Evolutionary conservation across 2,113 vertebrate genomes (phyloP).

Genomic region (Hemibagrus wyckioides): DNA sequence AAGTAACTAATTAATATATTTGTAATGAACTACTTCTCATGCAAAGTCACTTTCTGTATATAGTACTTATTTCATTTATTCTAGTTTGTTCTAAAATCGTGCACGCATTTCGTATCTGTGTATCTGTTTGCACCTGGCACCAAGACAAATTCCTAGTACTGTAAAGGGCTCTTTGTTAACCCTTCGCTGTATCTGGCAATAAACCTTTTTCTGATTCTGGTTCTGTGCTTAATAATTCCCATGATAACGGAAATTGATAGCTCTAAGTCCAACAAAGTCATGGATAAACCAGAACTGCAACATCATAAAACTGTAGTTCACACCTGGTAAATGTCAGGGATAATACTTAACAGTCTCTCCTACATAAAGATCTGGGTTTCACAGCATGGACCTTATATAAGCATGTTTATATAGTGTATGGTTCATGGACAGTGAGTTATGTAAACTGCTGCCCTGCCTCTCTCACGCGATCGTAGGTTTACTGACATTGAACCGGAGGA

Average conservation of each 20-base stretch:
- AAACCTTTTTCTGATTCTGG: too few species aligned
- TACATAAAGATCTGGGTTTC: neutral
- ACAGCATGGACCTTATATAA: slow-evolving; percentile 2
- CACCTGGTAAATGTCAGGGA: neutral
- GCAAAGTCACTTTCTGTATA: too few species aligned
- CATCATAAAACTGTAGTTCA: too few species aligned
- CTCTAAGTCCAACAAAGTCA: neutral
- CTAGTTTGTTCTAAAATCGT: too few species aligned
- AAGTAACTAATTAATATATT: neutral
- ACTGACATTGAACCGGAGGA: neutral
- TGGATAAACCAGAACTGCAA: neutral
- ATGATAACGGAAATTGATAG: neutral
- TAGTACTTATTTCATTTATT: too few species aligned
- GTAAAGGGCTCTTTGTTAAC: too few species aligned
- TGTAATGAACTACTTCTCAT: too few species aligned
- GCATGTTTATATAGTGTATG: neutral
- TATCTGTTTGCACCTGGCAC: too few species aligned
- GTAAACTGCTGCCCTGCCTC: neutral
- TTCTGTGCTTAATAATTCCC: neutral
- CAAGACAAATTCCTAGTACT: too few species aligned
- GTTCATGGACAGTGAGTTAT: neutral
- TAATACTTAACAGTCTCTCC: neutral
- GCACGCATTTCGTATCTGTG: too few species aligned
- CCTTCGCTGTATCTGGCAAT: too few species aligned
- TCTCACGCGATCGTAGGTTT: neutral